Conservation (phyloP, 2,888 invertebrate genomes). For the Melinopterus prodromus region DNA sequence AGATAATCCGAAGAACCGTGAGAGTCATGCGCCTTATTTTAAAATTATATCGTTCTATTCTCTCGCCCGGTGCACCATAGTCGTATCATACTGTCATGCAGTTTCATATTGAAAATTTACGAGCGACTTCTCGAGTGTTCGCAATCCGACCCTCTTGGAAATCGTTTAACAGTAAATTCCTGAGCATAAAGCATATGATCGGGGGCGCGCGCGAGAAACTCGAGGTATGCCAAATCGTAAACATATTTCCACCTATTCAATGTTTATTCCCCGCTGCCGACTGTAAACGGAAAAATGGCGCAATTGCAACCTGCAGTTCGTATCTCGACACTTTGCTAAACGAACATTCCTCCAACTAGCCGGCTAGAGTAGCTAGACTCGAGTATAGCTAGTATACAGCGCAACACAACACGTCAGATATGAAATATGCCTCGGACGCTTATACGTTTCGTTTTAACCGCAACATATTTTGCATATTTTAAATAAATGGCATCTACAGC, state of each 20-base stretch:
- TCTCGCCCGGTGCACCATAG: background rate
- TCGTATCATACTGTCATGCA: background rate
- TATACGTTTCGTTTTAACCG: background rate
- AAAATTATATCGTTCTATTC: background rate
- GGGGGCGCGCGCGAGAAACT: background rate
- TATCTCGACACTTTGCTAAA: background rate
- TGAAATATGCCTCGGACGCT: background rate
- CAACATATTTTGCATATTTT: background rate
- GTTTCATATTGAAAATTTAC: background rate
- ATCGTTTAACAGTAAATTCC: constrained; percentile 4
- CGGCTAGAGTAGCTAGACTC: background rate
- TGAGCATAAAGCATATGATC: background rate
- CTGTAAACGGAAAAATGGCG: background rate
- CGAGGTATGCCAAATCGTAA: background rate
- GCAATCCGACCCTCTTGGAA: background rate
- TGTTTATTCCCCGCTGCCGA: background rate
- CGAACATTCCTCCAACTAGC: background rate
- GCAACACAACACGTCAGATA: background rate
- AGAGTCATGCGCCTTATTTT: no score
- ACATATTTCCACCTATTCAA: background rate
- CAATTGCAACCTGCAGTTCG: background rate
- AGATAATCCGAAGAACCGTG: no score
- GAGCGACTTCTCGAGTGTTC: background rate
- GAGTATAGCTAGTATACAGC: background rate
- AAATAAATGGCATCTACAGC: background rate